Percentiles rank a stretch among this genome's conserved stretches.
Evolutionary conservation across 2,888 invertebrate genomes (phyloP).

Genomic region (Agrypnus murinus): DNA sequence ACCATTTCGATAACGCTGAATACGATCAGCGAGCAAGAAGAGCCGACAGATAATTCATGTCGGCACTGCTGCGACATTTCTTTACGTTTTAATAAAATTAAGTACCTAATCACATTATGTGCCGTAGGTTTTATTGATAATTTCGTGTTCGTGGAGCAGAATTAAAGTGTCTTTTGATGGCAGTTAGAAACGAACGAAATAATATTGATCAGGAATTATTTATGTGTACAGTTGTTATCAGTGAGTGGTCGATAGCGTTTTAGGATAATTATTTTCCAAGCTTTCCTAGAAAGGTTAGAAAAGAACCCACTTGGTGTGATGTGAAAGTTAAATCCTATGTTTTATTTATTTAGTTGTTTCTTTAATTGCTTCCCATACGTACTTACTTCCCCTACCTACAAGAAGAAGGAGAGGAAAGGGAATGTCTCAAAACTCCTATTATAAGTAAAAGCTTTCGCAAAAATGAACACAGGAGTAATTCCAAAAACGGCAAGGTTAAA

Average conservation of each 20-base stretch:
- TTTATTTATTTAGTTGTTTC: slow-evolving; percentile 23
- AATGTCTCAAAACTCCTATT: too few relatives aligned
- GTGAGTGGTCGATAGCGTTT: slow-evolving; percentile 51
- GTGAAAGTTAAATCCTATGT: slow-evolving; percentile 17
- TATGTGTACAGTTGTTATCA: slow-evolving; percentile 51
- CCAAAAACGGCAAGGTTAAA: too few relatives aligned
- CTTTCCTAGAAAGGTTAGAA: slow-evolving; percentile 17
- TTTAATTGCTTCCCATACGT: slow-evolving; percentile 8
- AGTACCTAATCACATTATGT: slow-evolving; percentile 52
- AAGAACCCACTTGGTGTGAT: neutral
- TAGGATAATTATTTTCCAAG: slow-evolving; percentile 52
- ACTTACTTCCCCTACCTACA: too few relatives aligned
- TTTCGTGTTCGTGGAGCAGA: slow-evolving; percentile 44
- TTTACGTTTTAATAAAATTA: slow-evolving; percentile 52
- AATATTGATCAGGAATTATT: slow-evolving; percentile 54
- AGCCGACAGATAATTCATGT: slow-evolving; percentile 29
- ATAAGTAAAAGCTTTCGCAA: too few relatives aligned
- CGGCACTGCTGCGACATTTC: slow-evolving; percentile 37
- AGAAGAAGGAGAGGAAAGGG: too few relatives aligned
- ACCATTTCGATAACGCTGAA: slow-evolving; percentile 9
- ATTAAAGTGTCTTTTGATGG: slow-evolving; percentile 54
- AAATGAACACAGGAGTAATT: too few relatives aligned
- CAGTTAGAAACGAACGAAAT: slow-evolving; percentile 49
- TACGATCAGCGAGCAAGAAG: slow-evolving; percentile 1
- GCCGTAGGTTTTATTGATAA: slow-evolving; percentile 52